Evolutionary conservation across 2,888 invertebrate species (phyloP), one percentile per base, ranked within the genome.

Genomic region (Cheilosia pagana): DNA sequence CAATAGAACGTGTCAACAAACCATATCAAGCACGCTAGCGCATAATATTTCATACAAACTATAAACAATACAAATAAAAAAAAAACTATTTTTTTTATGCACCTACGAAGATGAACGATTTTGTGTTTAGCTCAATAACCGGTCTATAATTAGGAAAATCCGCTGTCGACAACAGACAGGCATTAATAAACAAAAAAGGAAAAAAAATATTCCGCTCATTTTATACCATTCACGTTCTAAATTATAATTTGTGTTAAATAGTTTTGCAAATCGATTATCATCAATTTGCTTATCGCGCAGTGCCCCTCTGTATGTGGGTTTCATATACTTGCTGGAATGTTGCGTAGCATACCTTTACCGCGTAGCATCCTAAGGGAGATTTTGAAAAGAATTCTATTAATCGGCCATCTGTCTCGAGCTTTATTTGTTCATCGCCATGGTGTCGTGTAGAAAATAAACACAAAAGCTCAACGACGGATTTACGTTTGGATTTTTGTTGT

Each of bases 201-300:
- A n/a, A n/a, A n/a, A n/a, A n/a, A 35, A 62, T 55, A 55, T 43
- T 68, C 52, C 35, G 16, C 70, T 48, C 41, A 45, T 45, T n/a
- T n/a, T n/a, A n/a, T 53, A 45, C 59, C 60, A 74, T 72, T 65
- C 72, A 52, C 43, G 63, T 52, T 81, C 63, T 63, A 25, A 81
- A 71, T 65, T 53, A 48, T 25, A 52, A 50, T 52, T 57, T 57
- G 3, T 23, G 2, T 28, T 53, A 14, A 31, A 21, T 19, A n/a
- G 1, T 35, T 59, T 39, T 48, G 14, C 35, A 52, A 25, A 3
- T 19, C 31, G 52, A 43, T 72, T 43, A 35, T 45, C 7, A 31
- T 53, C 28, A 43, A 52, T 52, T 41, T 41, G n/a, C 43, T 45
- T 21, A n/a, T 19, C 25, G 50, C 3, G 10, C 16, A 19, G 19